Percentiles rank a stretch among this genome's conserved stretches.
These are phyloP conservation scores for Galago senegalensis DNA, from an alignment of 2,797 vertebrate genomes.

Conservation along the genomic window DNA sequence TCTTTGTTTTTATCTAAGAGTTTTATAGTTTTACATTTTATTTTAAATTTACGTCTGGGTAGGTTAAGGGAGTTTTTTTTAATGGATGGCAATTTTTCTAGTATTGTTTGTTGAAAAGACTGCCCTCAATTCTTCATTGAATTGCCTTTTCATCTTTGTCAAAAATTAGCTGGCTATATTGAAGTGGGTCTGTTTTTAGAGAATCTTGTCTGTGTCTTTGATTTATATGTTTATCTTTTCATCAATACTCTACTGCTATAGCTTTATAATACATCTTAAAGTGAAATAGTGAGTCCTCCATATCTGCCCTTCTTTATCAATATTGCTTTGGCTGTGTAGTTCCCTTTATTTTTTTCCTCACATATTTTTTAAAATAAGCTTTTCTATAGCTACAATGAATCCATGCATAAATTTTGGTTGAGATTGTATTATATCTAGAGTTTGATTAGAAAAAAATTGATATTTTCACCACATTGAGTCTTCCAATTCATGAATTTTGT, in stretches of 20 bases:
- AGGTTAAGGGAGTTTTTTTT: neutral
- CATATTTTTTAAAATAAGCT: neutral
- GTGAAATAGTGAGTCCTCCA: neutral
- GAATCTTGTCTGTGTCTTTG: neutral
- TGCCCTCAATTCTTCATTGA: neutral
- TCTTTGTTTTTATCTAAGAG: slow-evolving; percentile 20
- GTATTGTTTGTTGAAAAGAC: neutral
- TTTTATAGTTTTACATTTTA: slow-evolving; percentile 21
- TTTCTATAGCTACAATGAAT: neutral
- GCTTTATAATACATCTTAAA: neutral
- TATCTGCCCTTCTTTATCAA: neutral
- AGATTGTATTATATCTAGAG: neutral
- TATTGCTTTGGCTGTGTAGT: neutral
- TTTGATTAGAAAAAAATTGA: neutral
- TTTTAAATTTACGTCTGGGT: neutral
- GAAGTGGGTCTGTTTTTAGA: neutral
- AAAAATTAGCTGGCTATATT: neutral
- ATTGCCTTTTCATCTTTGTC: neutral
- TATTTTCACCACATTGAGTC: neutral
- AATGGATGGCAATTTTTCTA: neutral
- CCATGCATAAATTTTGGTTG: neutral
- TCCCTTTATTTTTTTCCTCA: neutral
- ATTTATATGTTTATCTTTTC: neutral
- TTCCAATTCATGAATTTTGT: neutral
- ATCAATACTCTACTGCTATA: neutral